Evolutionary conservation across 2,888 invertebrate genomes (phyloP).

Genomic region (Teleogryllus oceanicus): DNA sequence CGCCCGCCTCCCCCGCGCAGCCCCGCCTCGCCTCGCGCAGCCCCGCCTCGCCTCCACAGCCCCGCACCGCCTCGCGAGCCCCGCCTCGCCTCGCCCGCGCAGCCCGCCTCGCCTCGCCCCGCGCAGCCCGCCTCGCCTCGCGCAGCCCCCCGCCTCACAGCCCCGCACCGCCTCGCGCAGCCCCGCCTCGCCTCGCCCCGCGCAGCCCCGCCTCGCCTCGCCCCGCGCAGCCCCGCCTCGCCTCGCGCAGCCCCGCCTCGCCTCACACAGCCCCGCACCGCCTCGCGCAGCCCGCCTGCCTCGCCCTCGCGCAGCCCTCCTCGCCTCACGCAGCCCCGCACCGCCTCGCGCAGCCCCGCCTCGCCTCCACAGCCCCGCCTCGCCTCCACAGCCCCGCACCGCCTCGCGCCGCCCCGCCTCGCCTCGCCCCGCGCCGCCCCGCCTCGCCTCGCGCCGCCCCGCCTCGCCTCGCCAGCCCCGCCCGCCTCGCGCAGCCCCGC

Average conservation of each 20-base stretch:
- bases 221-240: background rate
- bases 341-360: background rate
- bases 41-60: background rate
- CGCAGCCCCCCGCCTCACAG: too few relatives aligned
- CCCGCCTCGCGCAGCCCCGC: too few relatives aligned
- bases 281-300: background rate
- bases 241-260: background rate
- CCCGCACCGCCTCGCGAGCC: background rate
- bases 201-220: background rate
- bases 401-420: too few relatives aligned
- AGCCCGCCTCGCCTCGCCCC: background rate
- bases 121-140: background rate
- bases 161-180: too few relatives aligned
- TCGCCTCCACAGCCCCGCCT: background rate
- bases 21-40: too few relatives aligned
- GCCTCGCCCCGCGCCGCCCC: too few relatives aligned
- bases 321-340: too few relatives aligned
- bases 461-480: too few relatives aligned
- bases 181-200: background rate
- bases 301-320: background rate
- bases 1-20: too few relatives aligned
- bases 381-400: too few relatives aligned
- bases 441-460: too few relatives aligned
- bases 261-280: background rate
- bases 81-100: background rate